Evolutionary conservation across 2,113 vertebrate genomes (phyloP).

Genomic region (Psephotus haematonotus): DNA sequence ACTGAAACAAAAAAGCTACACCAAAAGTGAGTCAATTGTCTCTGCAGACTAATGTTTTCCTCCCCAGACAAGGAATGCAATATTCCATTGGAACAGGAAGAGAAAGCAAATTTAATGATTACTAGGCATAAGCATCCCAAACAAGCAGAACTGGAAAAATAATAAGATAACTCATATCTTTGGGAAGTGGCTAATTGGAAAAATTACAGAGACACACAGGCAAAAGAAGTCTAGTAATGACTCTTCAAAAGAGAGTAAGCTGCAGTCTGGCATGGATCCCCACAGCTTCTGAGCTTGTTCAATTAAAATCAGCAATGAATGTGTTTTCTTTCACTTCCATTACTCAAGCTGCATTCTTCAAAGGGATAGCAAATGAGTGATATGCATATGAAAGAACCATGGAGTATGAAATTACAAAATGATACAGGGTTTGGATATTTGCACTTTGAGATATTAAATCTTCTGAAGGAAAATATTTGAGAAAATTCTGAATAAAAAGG

Average conservation of each 20-base stretch:
- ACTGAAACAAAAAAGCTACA: neutral
- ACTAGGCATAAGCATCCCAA: neutral
- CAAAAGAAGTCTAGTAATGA: slow-evolving; percentile 9
- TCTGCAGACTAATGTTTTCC: neutral
- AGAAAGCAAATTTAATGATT: neutral
- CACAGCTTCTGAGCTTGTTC: neutral
- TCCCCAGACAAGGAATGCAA: neutral
- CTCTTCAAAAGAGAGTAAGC: neutral
- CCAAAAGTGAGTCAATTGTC: neutral
- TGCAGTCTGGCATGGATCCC: slow-evolving; percentile 10
- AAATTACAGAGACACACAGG: neutral
- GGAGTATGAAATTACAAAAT: slow-evolving; percentile 62
- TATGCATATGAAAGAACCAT: slow-evolving; percentile 63
- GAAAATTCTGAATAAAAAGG: slow-evolving; percentile 40
- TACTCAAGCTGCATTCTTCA: slow-evolving; percentile 60
- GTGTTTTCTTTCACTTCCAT: slow-evolving; percentile 48
- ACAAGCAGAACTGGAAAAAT: neutral
- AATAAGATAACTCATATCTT: slow-evolving; percentile 40
- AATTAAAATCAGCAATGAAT: slow-evolving; percentile 59
- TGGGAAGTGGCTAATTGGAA: slow-evolving; percentile 8
- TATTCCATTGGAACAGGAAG: neutral
- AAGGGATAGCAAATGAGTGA: slow-evolving; percentile 58
- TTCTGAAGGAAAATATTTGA: slow-evolving; percentile 63
- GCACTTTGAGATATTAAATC: slow-evolving; percentile 60
- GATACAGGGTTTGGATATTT: slow-evolving; percentile 61